Base-by-base conservation (phyloP, 2,797 vertebrate genomes). In the Microchirus variegatus region DNA sequence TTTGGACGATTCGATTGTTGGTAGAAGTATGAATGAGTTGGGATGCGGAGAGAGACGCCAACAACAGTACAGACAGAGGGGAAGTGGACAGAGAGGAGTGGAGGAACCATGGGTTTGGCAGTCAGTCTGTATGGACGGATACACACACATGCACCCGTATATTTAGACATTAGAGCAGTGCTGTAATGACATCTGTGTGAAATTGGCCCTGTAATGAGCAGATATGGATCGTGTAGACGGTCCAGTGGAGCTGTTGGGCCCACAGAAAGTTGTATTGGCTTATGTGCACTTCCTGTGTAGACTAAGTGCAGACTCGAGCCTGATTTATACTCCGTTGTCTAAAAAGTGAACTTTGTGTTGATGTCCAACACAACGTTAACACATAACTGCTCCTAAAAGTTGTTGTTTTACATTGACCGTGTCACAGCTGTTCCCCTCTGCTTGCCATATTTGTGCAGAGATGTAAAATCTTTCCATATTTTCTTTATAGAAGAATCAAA, bases 1-100 rank as follows among this genome's bases (percentile, higher is more conserved):
- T 67, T 55, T 46, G 59, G 38, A 53, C 46, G 18, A 71, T 76
- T 59, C 44, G 15, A 67, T 63, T 61, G 49, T 67, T 6, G 15
- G 45, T 42, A 63, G 51, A 12, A 46, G 62, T 55, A 12, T 67
- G 66, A 64, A 58, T 54, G 46, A 58, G 36, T 42, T 16, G 7
- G 6, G 40, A 31, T 22, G 4, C 46, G 44, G 35, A 71, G 53
- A 71, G 53, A 46, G 41, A 46, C 63, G 66, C 41, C 47, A 44
- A 63, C 12, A 17, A 42, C 45, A 40, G 61, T 15, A 44, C 52
- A 54, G 59, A 47, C 31, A 45, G 55, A 40, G 69, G 53, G 59
- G 66, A 68, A 63, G 46, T 53, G 53, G 48, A 70, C 26, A 22
- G 47, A 22, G 47, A 44, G 36, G 14, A 41, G 59, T 46, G 43